A percentile compares a stretch with the other conserved stretches of the same genome.
phyloP scores from a whole-genome alignment of 2,797 vertebrate species.

The Manis crassicaudata region DNA sequence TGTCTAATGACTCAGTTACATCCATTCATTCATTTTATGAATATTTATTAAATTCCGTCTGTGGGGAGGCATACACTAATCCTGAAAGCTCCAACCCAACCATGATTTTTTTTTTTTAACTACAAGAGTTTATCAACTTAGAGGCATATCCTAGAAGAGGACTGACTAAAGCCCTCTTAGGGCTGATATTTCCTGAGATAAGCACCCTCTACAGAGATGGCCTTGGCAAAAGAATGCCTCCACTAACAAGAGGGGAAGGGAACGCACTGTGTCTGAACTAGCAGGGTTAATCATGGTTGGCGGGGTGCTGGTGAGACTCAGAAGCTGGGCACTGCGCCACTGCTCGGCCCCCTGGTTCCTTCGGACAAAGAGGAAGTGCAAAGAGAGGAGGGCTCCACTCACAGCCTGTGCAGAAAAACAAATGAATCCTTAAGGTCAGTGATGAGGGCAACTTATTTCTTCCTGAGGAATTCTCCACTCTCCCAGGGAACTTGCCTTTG shows the following conservation, averaged over 20 bases:
- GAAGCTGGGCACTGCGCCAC: constrained; percentile 94
- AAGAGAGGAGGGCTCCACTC: constrained; percentile 92
- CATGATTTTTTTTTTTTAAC: not conserved
- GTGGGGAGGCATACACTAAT: constrained; percentile 9
- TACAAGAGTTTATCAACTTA: not conserved
- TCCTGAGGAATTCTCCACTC: not conserved
- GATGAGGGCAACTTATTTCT: not conserved
- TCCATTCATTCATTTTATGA: not conserved
- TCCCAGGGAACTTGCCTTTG: constrained; percentile 86
- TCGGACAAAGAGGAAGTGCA: constrained; percentile 90
- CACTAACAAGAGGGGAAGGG: constrained; percentile 1
- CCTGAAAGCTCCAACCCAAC: not conserved
- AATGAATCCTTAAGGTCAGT: not conserved
- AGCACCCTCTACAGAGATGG: not conserved
- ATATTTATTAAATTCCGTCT: constrained; percentile 27
- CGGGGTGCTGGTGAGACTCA: constrained; percentile 90
- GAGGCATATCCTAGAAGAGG: not conserved
- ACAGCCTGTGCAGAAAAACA: constrained; percentile 87
- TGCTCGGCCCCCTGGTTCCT: constrained; percentile 93
- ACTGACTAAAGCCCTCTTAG: not conserved
- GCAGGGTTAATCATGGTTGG: constrained; percentile 91
- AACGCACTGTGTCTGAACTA: constrained; percentile 91
- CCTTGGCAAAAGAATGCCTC: not conserved
- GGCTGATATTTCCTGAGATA: not conserved
- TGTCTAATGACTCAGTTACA: not conserved